Percentiles rank a stretch among this genome's conserved stretches.
Conservation (phyloP, 2,888 invertebrate genomes). For the Apamea epomidion region DNA sequence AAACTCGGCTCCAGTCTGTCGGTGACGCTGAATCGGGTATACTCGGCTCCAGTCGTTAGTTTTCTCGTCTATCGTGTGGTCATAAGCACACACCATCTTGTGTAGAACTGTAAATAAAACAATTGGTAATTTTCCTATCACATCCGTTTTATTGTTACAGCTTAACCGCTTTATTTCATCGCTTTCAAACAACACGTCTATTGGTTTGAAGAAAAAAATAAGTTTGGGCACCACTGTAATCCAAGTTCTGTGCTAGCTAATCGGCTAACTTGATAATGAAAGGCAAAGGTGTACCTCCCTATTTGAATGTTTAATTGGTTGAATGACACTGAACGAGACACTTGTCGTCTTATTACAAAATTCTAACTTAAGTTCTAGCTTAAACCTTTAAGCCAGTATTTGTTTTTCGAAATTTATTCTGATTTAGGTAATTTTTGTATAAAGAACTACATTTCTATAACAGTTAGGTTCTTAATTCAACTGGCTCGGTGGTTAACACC, state of each 20-base stretch:
- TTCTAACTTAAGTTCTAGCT: background rate
- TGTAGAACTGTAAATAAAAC: background rate
- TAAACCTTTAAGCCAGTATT: background rate
- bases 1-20: background rate
- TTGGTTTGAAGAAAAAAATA: background rate
- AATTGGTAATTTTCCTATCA: background rate
- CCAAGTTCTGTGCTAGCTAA: background rate
- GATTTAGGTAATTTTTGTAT: background rate
- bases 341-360: background rate
- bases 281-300: background rate
- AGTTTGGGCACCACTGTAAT: background rate
- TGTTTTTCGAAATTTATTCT: background rate
- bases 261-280: background rate
- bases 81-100: background rate
- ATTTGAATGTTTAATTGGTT: background rate
- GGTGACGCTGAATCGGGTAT: too few relatives aligned
- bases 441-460: background rate
- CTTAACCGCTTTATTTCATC: background rate
- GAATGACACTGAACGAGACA: background rate
- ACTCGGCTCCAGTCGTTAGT: background rate
- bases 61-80: background rate
- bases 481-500: background rate
- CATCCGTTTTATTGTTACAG: background rate
- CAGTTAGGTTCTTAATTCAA: background rate
- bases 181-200: constrained; percentile 4